phyloP scores from a whole-genome alignment of 1,140 invertebrate genomes.

The Drosophila kanapiae region DNA sequence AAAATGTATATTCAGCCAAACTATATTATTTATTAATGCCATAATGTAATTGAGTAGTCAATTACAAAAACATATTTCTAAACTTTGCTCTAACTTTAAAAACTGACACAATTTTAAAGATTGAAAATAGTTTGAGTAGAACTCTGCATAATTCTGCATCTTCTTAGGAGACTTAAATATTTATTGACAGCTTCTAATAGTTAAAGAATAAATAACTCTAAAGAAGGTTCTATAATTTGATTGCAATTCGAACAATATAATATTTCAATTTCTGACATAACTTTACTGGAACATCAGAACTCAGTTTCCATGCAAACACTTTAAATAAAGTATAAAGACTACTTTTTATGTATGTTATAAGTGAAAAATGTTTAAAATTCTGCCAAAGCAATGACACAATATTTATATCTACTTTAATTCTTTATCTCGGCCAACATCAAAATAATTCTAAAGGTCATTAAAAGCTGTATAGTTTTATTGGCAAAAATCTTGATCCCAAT shows the following conservation, averaged over 20 bases:
- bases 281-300: neutral
- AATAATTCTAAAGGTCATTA: neutral
- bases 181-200: neutral
- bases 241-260: too few relatives aligned
- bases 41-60: too few relatives aligned
- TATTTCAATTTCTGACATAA: neutral
- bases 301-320: neutral
- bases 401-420: neutral
- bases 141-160: too few relatives aligned
- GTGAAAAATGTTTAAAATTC: too few relatives aligned
- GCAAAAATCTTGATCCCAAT: neutral
- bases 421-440: neutral
- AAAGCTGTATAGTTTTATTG: neutral
- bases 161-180: too few relatives aligned
- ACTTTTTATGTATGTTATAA: neutral
- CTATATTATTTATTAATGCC: too few relatives aligned
- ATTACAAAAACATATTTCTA: too few relatives aligned
- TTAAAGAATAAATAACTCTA: neutral
- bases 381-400: neutral
- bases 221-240: too few relatives aligned
- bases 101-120: too few relatives aligned
- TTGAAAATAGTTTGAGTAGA: too few relatives aligned
- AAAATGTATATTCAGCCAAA: too few relatives aligned
- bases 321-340: neutral
- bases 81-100: too few relatives aligned